Conservation (phyloP, 2,888 invertebrate species). For the Phaonia tiefii region DNA sequence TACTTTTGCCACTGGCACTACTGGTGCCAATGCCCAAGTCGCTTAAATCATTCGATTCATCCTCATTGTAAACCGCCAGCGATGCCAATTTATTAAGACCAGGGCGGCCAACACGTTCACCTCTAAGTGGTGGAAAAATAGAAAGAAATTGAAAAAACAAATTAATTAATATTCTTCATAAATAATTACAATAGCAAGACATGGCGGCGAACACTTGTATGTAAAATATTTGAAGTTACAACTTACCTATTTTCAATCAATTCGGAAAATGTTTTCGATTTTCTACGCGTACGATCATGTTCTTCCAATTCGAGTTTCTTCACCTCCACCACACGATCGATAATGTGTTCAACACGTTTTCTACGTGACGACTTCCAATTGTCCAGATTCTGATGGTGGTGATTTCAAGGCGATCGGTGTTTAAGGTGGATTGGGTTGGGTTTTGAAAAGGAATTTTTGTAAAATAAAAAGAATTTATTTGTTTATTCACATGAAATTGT, state of each 20-base stretch:
- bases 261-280: slow-evolving; percentile 96
- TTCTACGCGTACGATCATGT: slow-evolving; percentile 86
- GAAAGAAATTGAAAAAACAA: slow-evolving; percentile 22
- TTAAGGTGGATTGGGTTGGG: slow-evolving; percentile 32
- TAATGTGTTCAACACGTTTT: slow-evolving; percentile 95
- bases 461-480: no score
- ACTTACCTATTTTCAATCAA: slow-evolving; percentile 93
- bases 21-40: slow-evolving; percentile 89
- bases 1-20: slow-evolving; percentile 84
- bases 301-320: slow-evolving; percentile 92
- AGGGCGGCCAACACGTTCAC: slow-evolving; percentile 81
- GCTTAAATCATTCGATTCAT: slow-evolving; percentile 91
- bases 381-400: slow-evolving; percentile 88
- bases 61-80: slow-evolving; percentile 88
- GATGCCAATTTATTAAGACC: slow-evolving; percentile 82
- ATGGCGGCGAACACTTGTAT: background rate
- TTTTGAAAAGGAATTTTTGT: slow-evolving; percentile 7
- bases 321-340: slow-evolving; percentile 93
- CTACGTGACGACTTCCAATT: slow-evolving; percentile 96
- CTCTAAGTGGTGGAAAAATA: slow-evolving; percentile 70
- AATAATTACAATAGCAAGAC: background rate
- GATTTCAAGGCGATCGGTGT: slow-evolving; percentile 22
- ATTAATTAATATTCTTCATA: background rate
- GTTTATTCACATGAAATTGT: slow-evolving; percentile 18
- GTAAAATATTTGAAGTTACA: background rate